A percentile compares a stretch with the other conserved stretches of the same genome.
These are phyloP conservation scores for Aporophyla lueneburgensis DNA, from an alignment of 2,888 invertebrate genomes.

Conservation along the genomic window DNA sequence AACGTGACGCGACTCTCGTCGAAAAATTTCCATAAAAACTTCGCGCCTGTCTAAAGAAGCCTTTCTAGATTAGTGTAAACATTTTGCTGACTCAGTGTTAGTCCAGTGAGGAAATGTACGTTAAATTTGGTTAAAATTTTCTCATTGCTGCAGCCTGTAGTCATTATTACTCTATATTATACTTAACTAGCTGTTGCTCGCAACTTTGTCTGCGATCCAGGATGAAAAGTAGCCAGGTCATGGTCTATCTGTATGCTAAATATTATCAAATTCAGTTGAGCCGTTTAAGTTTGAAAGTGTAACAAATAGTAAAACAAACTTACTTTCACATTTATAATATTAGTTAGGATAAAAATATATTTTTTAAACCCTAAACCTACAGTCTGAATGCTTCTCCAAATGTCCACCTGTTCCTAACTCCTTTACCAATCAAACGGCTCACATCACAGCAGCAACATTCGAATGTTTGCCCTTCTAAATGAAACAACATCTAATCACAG, in stretches of 20 bases:
- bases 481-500: constrained; percentile 35
- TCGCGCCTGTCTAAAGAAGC: no score
- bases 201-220: no score
- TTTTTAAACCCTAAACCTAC: background rate
- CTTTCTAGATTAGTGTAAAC: background rate
- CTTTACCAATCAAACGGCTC: background rate
- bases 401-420: background rate
- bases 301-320: no score
- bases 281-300: no score
- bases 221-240: no score
- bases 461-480: constrained; percentile 32
- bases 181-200: no score
- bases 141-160: background rate
- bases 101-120: background rate
- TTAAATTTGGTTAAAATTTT: background rate
- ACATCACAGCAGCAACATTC: background rate
- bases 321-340: no score
- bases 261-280: no score
- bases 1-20: no score
- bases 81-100: background rate
- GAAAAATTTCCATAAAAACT: no score
- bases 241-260: no score
- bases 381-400: background rate
- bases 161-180: background rate
- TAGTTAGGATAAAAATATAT: background rate